phyloP scores from a whole-genome alignment of 2,888 invertebrate species.

The Brenthis daphne region DNA sequence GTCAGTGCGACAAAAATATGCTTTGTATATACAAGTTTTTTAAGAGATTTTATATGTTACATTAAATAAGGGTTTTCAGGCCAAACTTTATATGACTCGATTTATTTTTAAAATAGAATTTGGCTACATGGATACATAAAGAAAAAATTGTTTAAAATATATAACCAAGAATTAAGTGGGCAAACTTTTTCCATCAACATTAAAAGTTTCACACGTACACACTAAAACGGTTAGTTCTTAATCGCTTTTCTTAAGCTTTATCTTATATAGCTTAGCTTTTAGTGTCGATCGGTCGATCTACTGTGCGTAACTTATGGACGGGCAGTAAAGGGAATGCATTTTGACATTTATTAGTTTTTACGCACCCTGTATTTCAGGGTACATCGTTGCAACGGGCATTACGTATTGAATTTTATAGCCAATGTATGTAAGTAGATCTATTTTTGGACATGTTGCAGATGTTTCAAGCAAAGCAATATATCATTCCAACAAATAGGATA shows the following conservation, averaged over 20 bases:
- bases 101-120: no score
- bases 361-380: constrained; percentile 60
- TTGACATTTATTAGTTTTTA: constrained; percentile 60
- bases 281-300: constrained; percentile 41
- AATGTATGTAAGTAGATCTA: constrained; percentile 55
- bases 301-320: constrained; percentile 44
- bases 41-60: constrained; percentile 30
- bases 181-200: no score
- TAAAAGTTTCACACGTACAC: no score
- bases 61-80: constrained; percentile 2
- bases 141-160: neutral
- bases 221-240: no score
- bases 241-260: no score
- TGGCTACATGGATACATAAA: no score
- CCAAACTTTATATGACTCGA: no score
- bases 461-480: constrained; percentile 45
- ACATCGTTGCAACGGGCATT: constrained; percentile 51
- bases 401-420: constrained; percentile 58
- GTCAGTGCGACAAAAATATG: constrained; percentile 40
- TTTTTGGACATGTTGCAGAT: constrained; percentile 60
- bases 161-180: neutral
- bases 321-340: constrained; percentile 50
- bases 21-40: constrained; percentile 37
- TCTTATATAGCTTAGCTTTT: constrained; percentile 19
- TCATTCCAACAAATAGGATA: constrained; percentile 39